Base-by-base conservation (phyloP, 1,140 invertebrate genomes). In the Cherax quadricarinatus region DNA sequence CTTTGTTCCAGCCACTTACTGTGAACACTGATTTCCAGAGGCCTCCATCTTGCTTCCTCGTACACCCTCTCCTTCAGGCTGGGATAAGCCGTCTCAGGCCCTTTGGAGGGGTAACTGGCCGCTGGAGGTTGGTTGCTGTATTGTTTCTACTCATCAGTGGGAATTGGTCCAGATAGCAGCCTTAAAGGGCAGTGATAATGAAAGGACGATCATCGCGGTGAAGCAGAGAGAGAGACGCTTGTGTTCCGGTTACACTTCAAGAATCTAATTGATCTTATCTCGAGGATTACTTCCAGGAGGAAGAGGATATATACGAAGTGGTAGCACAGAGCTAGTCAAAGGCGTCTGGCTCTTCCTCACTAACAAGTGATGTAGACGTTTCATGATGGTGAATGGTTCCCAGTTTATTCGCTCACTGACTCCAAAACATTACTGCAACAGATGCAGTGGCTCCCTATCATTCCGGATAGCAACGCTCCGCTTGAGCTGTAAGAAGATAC, bases 61-160 rank as follows among this genome's bases (percentile, higher is more conserved):
- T 49, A 51, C 81, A 60, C 81, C 81, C 24, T n/a, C 81, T 57
- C 51, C 57, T 83, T 30, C 51, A 60, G 51, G 81, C 51, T 21
- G 24, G 81, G 81, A 83, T 83, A 60, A 83, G 81, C 81, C 81
- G 81, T 21, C 81, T 83, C 81, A 57, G 57, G 81, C 81, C 81
- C 81, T 83, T 83, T n/a, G 81, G 51, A 30, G 51, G 81, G 49
- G 51, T 57, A 51, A 24, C n/a, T 51, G n/a, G 51, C 4, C 51
- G 51, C 14, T 57, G 6, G 16, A 24, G 4, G n/a, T 21, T 30
- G n/a, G 21, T 3, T 30, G n/a, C 24, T 24, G n/a, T 30, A 30
- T 30, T 24, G 70, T 75, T 75, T 75, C 70, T 4, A 75, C n/a
- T 75, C 70, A 9, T 75, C 70, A 75, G n/a, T 21, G 24, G 24